phyloP scores from a whole-genome alignment of 2,888 invertebrate genomes.

The Agrotis exclamationis region DNA sequence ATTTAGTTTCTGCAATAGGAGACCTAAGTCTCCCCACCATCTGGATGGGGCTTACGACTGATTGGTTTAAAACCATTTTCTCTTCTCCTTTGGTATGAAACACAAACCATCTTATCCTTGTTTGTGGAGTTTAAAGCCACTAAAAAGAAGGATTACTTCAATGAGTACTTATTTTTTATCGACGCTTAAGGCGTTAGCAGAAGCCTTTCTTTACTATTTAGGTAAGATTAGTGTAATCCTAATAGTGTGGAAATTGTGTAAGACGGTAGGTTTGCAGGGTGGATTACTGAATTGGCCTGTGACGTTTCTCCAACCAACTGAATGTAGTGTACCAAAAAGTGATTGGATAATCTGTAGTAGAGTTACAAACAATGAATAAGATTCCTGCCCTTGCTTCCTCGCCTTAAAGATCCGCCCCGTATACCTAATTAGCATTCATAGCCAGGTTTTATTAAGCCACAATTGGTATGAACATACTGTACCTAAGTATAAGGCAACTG shows the following conservation, averaged over 20 bases:
- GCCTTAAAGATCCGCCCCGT: not conserved
- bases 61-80: too few relatives aligned
- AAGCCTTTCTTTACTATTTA: conserved; percentile 13
- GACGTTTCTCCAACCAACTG: too few relatives aligned
- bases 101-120: too few relatives aligned
- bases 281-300: not conserved
- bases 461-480: not conserved
- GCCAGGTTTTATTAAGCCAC: not conserved
- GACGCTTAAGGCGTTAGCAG: not conserved
- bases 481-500: too few relatives aligned
- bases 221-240: conserved; percentile 7
- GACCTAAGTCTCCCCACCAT: too few relatives aligned
- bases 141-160: not conserved
- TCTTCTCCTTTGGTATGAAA: too few relatives aligned
- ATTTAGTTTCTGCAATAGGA: too few relatives aligned
- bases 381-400: not conserved
- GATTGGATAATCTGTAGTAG: too few relatives aligned
- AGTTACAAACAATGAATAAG: not conserved
- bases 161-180: not conserved
- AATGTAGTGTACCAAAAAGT: too few relatives aligned
- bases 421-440: not conserved
- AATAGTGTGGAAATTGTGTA: not conserved
- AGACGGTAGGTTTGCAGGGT: not conserved
- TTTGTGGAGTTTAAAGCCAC: not conserved
- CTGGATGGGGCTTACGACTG: too few relatives aligned